A percentile compares a stretch with the other conserved stretches of the same genome.
Conservation (phyloP, 2,888 invertebrate species). For the Brachylomia viminalis region DNA sequence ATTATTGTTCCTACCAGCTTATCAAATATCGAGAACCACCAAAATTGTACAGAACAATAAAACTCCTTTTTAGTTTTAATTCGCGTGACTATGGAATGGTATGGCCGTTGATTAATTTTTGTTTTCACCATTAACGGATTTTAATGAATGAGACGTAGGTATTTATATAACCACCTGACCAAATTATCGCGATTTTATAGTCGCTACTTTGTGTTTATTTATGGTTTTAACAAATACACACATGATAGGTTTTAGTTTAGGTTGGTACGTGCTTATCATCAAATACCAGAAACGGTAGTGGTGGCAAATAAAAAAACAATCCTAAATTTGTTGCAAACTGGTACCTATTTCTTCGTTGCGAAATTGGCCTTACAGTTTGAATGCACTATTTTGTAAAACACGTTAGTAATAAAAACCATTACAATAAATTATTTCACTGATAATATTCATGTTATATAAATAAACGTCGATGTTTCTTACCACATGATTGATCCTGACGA, state of each 20-base stretch:
- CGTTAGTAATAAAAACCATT: neutral
- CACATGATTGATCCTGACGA: constrained; percentile 64
- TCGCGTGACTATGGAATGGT: neutral
- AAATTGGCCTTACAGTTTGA: constrained; percentile 28
- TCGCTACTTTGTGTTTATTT: constrained; percentile 6
- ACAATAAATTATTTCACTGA: constrained; percentile 17
- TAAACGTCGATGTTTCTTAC: constrained; percentile 61
- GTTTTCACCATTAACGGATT: neutral
- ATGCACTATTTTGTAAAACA: neutral
- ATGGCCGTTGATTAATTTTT: neutral
- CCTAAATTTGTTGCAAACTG: constrained; percentile 25
- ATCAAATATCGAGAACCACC: neutral
- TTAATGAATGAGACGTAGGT: neutral
- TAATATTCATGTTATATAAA: constrained; percentile 17
- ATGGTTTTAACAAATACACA: neutral
- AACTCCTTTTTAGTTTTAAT: neutral
- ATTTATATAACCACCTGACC: constrained; percentile 32
- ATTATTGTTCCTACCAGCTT: neutral
- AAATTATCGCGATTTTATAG: constrained; percentile 30
- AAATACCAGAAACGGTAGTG: neutral
- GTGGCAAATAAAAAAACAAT: constrained; percentile 8
- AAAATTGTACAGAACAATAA: neutral
- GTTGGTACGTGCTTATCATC: neutral
- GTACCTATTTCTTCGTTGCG: neutral
- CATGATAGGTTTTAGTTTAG: neutral